Percentiles rank a stretch among this genome's conserved stretches.
phyloP scores from a whole-genome alignment of 2,888 invertebrate species.

The Chymomyza procnemis region DNA sequence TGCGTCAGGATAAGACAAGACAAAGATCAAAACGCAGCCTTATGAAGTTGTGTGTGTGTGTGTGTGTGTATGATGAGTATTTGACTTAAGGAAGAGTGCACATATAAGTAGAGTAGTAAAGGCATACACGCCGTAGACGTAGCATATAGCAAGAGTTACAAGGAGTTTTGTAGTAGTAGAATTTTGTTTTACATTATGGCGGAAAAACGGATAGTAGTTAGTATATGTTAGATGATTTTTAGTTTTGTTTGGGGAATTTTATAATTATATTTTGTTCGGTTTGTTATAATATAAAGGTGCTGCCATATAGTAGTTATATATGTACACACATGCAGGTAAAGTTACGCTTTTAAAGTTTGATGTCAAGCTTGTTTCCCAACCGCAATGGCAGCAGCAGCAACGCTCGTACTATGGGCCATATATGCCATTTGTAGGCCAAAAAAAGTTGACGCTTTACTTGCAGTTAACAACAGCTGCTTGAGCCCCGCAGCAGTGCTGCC shows the following conservation, averaged over 20 bases:
- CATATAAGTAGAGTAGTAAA: neutral
- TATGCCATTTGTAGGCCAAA: neutral
- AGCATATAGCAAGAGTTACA: neutral
- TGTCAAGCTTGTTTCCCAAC: neutral
- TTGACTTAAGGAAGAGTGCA: neutral
- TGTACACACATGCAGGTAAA: neutral
- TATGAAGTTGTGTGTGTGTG: neutral
- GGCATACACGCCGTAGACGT: neutral
- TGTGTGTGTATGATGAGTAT: neutral
- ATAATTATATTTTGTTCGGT: neutral
- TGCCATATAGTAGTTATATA: neutral
- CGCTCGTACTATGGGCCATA: neutral
- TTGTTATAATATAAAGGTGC: neutral
- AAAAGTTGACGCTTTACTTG: neutral
- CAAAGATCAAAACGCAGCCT: too few species aligned
- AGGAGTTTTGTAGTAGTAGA: neutral
- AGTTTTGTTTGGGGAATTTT: neutral
- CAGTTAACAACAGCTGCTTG: neutral
- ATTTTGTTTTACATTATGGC: too few species aligned
- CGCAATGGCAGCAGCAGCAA: neutral
- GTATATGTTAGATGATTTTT: neutral
- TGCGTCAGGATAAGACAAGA: neutral
- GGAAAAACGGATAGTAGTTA: neutral
- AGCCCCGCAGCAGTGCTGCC: constrained; percentile 3
- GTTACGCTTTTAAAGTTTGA: neutral